phyloP scores from a whole-genome alignment of 2,797 vertebrate species.

The Molothrus ater region DNA sequence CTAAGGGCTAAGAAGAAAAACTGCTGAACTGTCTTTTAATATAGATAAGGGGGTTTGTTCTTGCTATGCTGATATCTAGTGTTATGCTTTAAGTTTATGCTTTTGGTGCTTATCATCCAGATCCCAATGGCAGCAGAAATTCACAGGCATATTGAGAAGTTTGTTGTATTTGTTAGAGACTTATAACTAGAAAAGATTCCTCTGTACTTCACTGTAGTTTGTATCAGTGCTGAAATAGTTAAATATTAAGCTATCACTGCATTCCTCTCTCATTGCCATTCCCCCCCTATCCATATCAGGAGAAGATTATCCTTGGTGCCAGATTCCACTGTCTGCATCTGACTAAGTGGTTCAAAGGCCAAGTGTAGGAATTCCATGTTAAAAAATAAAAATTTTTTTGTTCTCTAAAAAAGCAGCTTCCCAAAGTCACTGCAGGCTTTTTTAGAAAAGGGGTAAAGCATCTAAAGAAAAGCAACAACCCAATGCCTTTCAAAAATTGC shows the following conservation, averaged over 20 bases:
- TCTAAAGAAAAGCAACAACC: neutral
- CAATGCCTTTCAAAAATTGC: neutral
- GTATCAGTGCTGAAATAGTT: slow-evolving; percentile 27
- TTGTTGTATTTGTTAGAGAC: neutral
- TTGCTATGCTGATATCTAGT: neutral
- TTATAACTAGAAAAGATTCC: neutral
- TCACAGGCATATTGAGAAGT: neutral
- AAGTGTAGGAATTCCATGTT: slow-evolving; percentile 26
- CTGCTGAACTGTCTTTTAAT: neutral
- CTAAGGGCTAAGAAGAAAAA: neutral
- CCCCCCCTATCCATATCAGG: slow-evolving; percentile 55
- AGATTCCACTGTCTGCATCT: slow-evolving; percentile 65
- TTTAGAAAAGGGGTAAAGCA: neutral
- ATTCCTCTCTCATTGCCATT: slow-evolving; percentile 55
- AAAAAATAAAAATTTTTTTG: neutral
- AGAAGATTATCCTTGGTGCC: slow-evolving; percentile 63
- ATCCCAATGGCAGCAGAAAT: neutral
- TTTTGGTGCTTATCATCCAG: neutral
- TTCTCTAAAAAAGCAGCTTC: neutral
- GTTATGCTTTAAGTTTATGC: neutral
- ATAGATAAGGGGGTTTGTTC: neutral
- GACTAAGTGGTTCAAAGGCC: slow-evolving; percentile 57
- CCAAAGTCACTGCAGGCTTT: neutral
- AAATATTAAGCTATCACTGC: slow-evolving; percentile 49
- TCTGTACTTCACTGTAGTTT: neutral